Evolutionary conservation across 2,113 vertebrate genomes (phyloP), one percentile per base, ranked within the genome.

Genomic region (Cathartes aura): DNA sequence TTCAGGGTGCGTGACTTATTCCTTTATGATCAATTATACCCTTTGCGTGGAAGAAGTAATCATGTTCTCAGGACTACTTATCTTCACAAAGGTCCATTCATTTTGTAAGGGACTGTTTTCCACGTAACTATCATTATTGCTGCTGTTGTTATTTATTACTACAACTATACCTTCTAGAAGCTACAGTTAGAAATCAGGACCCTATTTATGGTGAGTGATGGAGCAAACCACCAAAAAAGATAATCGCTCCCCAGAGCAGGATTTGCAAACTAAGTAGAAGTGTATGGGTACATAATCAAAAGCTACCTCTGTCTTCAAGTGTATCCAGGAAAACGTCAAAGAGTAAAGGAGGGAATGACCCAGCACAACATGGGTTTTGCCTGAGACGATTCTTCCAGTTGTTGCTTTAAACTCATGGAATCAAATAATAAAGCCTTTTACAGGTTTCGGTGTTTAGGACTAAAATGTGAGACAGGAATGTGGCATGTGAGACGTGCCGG

Each of bases 401-500:
- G 36, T 82, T 11, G 9, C 59, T 84, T 75, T 63, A 82, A 71
- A 59, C 22, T 30, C 2, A 15, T 15, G 18, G 30, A 36, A 45
- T 84, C 12, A 38, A 80, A 63, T 24, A 17, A 24, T 40, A 62
- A 71, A 59, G 15, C 27, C 30, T 74, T 45, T 45, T 53, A 11
- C 15, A 36, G 15, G 10, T 48, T 75, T 60, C 0, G 5, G 53
- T 63, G 27, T 48, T 66, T 36, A 62, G 48, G 43, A 67, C n/a
- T 71, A 13, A 85, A 81, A n/a, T 4, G 4, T 32, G 47, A 71
- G 82, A 43, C 12, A 22, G 18, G 36, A 84, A 58, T 21, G 67
- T 63, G 15, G 47, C 1, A 1, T 4, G 6, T 52, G 64, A 82
- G 71, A 43, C 0, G 0, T 23, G 29, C 1, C 2, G 38, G 15